phyloP scores from a whole-genome alignment of 2,888 invertebrate genomes.

The Horisme vitalbata region DNA sequence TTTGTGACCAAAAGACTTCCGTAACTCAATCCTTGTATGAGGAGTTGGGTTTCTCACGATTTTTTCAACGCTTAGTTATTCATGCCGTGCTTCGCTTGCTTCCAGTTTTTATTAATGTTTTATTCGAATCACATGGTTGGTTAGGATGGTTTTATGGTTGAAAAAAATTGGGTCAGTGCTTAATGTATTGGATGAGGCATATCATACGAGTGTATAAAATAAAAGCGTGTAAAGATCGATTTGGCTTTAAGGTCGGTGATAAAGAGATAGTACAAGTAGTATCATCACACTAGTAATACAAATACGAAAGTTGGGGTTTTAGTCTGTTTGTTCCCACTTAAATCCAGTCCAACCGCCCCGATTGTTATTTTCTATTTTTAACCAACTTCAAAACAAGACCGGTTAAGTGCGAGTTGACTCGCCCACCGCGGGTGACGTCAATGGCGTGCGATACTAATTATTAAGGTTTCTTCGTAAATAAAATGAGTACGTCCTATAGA shows the following conservation, averaged over 20 bases:
- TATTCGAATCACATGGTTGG: slow-evolving; percentile 34
- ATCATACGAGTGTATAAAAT: slow-evolving; percentile 22
- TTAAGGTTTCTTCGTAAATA: too few relatives aligned
- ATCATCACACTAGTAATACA: too few relatives aligned
- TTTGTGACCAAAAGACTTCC: slow-evolving; percentile 40
- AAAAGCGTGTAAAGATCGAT: slow-evolving; percentile 21
- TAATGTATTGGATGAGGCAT: slow-evolving; percentile 35
- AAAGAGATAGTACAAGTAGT: too few relatives aligned
- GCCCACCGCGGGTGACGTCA: too few relatives aligned
- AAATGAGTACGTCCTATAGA: too few relatives aligned
- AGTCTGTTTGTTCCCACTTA: too few relatives aligned
- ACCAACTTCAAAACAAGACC: too few relatives aligned
- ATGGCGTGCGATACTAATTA: too few relatives aligned
- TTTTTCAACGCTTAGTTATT: slow-evolving; percentile 42
- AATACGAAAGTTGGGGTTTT: too few relatives aligned
- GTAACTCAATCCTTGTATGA: slow-evolving; percentile 46
- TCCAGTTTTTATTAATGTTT: slow-evolving; percentile 38
- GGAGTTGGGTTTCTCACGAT: slow-evolving; percentile 37
- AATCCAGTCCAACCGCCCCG: too few relatives aligned
- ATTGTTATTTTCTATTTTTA: too few relatives aligned
- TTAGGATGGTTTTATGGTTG: slow-evolving; percentile 35
- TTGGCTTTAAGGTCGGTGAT: slow-evolving; percentile 8
- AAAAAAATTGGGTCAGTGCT: slow-evolving; percentile 29
- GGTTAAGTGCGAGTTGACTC: too few relatives aligned
- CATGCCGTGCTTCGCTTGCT: slow-evolving; percentile 37